Evolutionary conservation across 2,797 vertebrate species (phyloP).

Genomic region (Neopelma chrysocephalum): DNA sequence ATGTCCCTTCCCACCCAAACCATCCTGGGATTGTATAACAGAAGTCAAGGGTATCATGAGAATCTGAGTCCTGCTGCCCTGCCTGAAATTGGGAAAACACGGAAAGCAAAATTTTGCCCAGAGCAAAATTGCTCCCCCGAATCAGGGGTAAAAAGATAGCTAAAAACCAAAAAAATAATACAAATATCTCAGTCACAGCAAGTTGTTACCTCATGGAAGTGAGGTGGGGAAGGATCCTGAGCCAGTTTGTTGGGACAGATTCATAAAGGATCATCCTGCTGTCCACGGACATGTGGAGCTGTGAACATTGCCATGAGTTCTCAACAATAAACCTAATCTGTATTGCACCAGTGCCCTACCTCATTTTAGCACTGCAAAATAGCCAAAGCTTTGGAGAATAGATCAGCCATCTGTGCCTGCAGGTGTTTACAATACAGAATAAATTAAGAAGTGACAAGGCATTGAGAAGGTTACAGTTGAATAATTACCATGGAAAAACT

Average conservation of each 20-base stretch:
- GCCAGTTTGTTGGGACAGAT: background rate
- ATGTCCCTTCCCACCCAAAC: background rate
- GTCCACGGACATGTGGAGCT: background rate
- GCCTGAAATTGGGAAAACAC: background rate
- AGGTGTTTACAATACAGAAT: constrained; percentile 64
- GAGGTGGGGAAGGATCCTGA: background rate
- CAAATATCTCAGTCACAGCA: background rate
- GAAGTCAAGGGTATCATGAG: background rate
- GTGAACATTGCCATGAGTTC: background rate
- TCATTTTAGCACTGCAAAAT: constrained; percentile 55
- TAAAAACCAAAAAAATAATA: rapidly evolving
- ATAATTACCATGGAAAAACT: constrained; percentile 58
- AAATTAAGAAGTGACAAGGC: constrained; percentile 66
- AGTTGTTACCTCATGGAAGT: background rate
- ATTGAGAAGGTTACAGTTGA: constrained; percentile 64
- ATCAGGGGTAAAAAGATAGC: background rate
- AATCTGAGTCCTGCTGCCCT: background rate
- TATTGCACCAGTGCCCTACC: constrained; percentile 22
- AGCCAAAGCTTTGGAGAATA: constrained; percentile 67
- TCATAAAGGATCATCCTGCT: background rate
- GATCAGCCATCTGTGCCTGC: constrained; percentile 55
- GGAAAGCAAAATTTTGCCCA: background rate
- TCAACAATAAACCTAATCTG: constrained; percentile 8
- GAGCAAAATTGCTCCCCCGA: background rate
- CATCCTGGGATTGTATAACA: background rate